Base-by-base conservation (phyloP, 2,113 vertebrate species). In the Glaucidium brasilianum region DNA sequence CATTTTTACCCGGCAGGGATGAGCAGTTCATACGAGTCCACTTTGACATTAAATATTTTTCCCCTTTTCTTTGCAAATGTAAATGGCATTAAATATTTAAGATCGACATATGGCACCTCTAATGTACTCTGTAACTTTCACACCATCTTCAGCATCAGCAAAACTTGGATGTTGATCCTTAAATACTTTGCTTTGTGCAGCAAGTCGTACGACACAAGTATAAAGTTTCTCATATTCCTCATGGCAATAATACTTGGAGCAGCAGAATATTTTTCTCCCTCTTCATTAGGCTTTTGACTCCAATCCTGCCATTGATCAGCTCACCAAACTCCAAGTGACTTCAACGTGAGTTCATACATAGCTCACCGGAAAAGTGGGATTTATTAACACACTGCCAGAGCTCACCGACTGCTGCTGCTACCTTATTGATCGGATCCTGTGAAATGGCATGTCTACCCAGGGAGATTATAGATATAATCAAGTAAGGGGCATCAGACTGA, bases 321-420 rank as follows among this genome's bases (percentile, higher is more conserved):
- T 82, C 85, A 75, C 89, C 92, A 89, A 93, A 82, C 94, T 92
- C 93, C 37, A 12, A 74, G 87, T 30, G 81, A 94, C 92, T 97
- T 80, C 91, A 85, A 39, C 3, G 0, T 0, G 7, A 88, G 90
- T 76, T 95, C 90, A 88, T 35, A 21, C 25, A 19, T 2, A 86
- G 78, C 88, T 94, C 77, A 60, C 43, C 6, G 18, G 93, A 94
- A 96, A 97, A 97, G 86, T 74, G 67, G 95, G 94, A 95, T 94
- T 94, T 96, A 96, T 96, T 90, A 97, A 92, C 96, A 79, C 71
- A 5, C 87, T 47, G 77, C 74, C 19, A 10, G 89, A 90, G 93
- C 92, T 85, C 37, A 6, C 79, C 49, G 64, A 25, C 79, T 85
- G 93, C 96, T 85, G 94, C 85, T 89, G 91, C 82, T 19, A 3